Base-by-base conservation (phyloP, 2,113 vertebrate genomes). In the Nematolebias whitei region DNA sequence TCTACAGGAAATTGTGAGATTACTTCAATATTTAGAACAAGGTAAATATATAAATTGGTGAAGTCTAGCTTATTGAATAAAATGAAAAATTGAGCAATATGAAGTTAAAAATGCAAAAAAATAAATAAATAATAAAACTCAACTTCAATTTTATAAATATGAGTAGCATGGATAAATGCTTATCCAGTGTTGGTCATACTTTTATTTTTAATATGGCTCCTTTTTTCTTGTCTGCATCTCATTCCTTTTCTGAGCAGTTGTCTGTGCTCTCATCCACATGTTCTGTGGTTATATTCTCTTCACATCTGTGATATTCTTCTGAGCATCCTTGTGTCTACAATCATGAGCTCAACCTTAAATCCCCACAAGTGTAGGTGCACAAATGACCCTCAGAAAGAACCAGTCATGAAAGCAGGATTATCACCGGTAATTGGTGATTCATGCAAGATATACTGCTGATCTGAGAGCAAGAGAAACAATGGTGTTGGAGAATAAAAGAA, bases 401-500 rank as follows among this genome's bases (percentile, higher is more conserved):
- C 52, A 62, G 51, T 35, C 49, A 50, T 19, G 55, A 65, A 45
- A 52, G 47, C 9, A 12, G 44, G 39, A 71, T 61, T 52, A 43
- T 13, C 24, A 20, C 23, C 18, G 65, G 74, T 68, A 68, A 68
- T 40, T 75, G 49, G 32, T 39, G 1, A 71, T 72, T 74, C 43
- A 53, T 67, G 26, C 20, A 76, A 83, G 19, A 47, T 20, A 62
- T 18, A 20, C 24, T 10, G 8, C 6, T 29, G 13, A 23, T 44
- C 38, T 20, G 6, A 43, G 18, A 4, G 12, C 29, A 19, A 29
- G 29, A 5, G 39, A 73, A 53, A 82, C 58, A 67, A 66, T 64
- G 74, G 59, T 61, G 75, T 45, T 69, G 68, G 49, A 40, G 53
- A 66, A 82, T 72, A 78, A 50, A 60, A 22, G 26, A 62, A 35